Evolutionary conservation across 2,113 vertebrate genomes (phyloP), one percentile per base, ranked within the genome.

Genomic region (Malaclemys terrapin): DNA sequence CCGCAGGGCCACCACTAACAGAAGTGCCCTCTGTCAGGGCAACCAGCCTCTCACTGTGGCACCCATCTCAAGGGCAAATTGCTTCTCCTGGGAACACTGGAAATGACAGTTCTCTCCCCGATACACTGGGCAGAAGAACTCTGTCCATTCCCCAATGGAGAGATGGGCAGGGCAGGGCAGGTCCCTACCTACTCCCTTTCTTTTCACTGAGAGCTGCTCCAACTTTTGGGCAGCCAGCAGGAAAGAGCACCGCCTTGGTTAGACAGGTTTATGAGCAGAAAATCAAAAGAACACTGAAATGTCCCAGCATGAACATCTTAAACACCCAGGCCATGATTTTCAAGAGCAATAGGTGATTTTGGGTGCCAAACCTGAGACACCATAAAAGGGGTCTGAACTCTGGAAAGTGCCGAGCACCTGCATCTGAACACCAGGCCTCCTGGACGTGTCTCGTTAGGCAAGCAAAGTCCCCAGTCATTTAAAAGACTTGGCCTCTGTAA

Each of bases 1-100:
- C 75, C 38, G 65, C 1, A 0, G 1, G 82, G 31, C 69, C 62
- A 69, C 35, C 8, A 4, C 78, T 78, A 49, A 6, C 0, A 2
- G 12, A 65, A 78, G 38, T 4, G 6, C 20, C 20, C 29, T 45
- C 38, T 80, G 59, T 4, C 50, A 31, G 17, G 52, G 84, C 29
- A 17, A 78, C 47, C 42, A 78, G 75, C 6, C 25, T 78, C 75
- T 47, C 42, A 47, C 24, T 47, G 72, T 25, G 25, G 6, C 25
- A 47, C 42, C 25, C 45, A 47, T 78, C 25, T 47, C 45, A 16
- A 45, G 35, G 42, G 72, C 38, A 3, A 76, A 14, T 17, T 35
- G 62, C 35, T 69, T 69, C 65, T 11, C 72, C 75, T 78, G 42
- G 42, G 5, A 75, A 25, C 25, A 27, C 72, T 27, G 24, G 42